Percentiles rank a stretch among this genome's conserved stretches.
Evolutionary conservation across 1,140 invertebrate species (phyloP).

Genomic region (Drosophila micromelanica): DNA sequence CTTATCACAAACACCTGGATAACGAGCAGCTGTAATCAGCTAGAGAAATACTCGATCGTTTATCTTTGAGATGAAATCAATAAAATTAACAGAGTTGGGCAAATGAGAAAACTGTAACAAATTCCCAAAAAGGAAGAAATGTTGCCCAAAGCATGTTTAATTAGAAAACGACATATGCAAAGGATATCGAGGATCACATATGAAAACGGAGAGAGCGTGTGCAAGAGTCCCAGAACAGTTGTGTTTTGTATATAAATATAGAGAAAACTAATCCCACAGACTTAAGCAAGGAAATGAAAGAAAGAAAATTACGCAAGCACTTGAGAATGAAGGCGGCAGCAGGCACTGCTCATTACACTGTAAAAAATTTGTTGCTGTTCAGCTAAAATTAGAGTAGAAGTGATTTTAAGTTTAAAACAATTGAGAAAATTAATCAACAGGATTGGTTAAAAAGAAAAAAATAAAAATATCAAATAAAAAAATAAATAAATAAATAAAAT

Average conservation of each 20-base stretch:
- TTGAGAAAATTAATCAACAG: no score
- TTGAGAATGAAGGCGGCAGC: constrained; percentile 54
- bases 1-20: constrained; percentile 12
- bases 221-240: constrained; percentile 44
- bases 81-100: constrained; percentile 8
- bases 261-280: constrained; percentile 62
- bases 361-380: background rate
- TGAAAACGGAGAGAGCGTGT: background rate
- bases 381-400: background rate
- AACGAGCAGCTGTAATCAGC: constrained; percentile 16
- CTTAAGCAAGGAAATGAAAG: constrained; percentile 35
- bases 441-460: no score
- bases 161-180: constrained; percentile 77
- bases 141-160: constrained; percentile 53
- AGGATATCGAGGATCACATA: constrained; percentile 16
- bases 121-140: constrained; percentile 23
- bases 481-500: no score
- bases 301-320: constrained; percentile 69
- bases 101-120: constrained; percentile 61
- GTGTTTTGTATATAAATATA: constrained; percentile 51
- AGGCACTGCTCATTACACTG: constrained; percentile 17
- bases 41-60: constrained; percentile 3
- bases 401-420: no score
- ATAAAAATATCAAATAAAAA: no score
- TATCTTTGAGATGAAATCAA: constrained; percentile 31